These are phyloP conservation scores for Gymnocephalus cernua DNA, from an alignment of 2,113 vertebrate genomes.

Conservation along the genomic window DNA sequence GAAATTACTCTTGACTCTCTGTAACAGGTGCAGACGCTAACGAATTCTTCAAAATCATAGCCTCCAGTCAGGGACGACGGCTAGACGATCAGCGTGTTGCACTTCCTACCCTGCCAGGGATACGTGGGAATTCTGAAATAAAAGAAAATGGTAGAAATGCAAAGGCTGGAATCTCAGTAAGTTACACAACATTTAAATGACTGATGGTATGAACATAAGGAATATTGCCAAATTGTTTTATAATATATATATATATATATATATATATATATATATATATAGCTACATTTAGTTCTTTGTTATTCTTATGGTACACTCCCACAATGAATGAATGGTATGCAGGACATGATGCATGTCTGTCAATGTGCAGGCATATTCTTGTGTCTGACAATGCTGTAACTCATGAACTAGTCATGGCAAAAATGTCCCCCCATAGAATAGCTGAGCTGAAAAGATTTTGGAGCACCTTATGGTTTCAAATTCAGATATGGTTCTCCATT, in stretches of 20 bases:
- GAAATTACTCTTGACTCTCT: conserved; percentile 32
- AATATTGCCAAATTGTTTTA: not conserved
- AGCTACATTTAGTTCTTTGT: not conserved
- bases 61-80: conserved; percentile 48
- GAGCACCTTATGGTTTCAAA: not conserved
- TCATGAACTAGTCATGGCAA: not conserved
- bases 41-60: conserved; percentile 77
- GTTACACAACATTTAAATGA: conserved; percentile 11
- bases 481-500: not conserved
- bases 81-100: conserved; percentile 62
- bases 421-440: not conserved
- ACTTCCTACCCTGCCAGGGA: conserved; percentile 58
- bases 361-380: not conserved
- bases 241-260: not conserved
- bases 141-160: conserved; percentile 34
- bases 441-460: not conserved
- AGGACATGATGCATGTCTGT: not conserved
- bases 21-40: conserved; percentile 81
- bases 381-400: not conserved
- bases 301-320: not conserved
- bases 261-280: too few relatives aligned
- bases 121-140: conserved; percentile 53
- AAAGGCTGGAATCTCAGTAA: conserved; percentile 43
- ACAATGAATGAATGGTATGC: not conserved
- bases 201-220: not conserved